Base-by-base conservation (phyloP, 1,140 invertebrate species). In the Cotesia vestalis region DNA sequence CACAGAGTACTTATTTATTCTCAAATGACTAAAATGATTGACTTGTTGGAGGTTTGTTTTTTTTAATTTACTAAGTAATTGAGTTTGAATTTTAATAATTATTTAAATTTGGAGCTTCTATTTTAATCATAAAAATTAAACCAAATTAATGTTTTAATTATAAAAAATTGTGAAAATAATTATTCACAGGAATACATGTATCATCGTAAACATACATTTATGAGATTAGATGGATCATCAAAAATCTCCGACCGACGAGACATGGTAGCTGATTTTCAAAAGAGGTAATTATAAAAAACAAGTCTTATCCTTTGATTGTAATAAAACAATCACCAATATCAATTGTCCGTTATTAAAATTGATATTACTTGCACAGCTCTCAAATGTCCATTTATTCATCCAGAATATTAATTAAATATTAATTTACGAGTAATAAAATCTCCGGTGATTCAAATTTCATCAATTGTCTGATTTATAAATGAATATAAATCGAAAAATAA, bases 21-120 rank as follows among this genome's bases (percentile, higher is more conserved):
- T 4, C 97, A 98, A 86, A 98, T 99, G 96, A 97, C 95, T 0
- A 94, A 95, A 83, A 97, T 98, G 95, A 95, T 99, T 76, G 97
- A 99, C 84, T 87, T 99, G 27, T 84, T 99, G 57, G 96, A 98
- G 90, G 96, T 97, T 84, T 85, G 85, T 82, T 73, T 81, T 61
- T 46, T n/a, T 46, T n/a, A 46, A 36, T 4, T 40, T 69, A 34
- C 0, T 40, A 59, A 6, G 40, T 4, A 40, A n/a, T 72, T 55
- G 4, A 67, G n/a, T 20, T 27, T 27, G 27, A 27, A 27, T 27
- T 27, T 27, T 27, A 17, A 17, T 17, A 17, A 17, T 17, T 17
- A 17, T 27, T 27, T 27, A 2, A 27, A 27, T 27, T 27, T 27
- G 27, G 27, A 27, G 27, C 27, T 27, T 27, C 27, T 27, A 27